Percentiles rank a stretch among this genome's conserved stretches.
phyloP scores from a whole-genome alignment of 1,140 invertebrate genomes.

The Bicyclus anynana region DNA sequence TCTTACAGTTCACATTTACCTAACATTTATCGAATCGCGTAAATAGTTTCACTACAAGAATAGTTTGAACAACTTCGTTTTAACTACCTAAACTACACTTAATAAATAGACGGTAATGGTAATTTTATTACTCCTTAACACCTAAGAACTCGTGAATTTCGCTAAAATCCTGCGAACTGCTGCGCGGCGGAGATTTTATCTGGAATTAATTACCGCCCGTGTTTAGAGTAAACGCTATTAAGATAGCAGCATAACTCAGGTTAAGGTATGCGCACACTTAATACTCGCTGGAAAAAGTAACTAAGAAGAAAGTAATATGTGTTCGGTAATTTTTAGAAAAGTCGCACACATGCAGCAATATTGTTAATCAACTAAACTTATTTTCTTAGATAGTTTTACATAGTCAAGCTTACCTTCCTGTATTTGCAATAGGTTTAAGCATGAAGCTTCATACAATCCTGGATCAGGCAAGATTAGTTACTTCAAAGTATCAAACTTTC shows the following conservation, averaged over 20 bases:
- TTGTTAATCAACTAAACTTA: no score
- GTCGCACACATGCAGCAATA: no score
- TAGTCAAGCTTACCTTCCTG: no score
- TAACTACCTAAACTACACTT: background rate
- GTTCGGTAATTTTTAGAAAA: background rate
- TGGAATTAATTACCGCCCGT: constrained; percentile 31
- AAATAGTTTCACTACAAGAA: no score
- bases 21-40: no score
- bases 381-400: no score
- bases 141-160: constrained; percentile 2
- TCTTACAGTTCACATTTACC: no score
- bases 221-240: constrained; percentile 32
- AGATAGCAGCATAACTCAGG: constrained; percentile 17
- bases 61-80: background rate
- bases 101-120: constrained; percentile 1
- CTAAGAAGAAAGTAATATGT: background rate
- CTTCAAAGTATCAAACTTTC: no score
- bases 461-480: no score
- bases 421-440: no score
- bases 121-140: constrained; percentile 1
- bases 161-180: constrained; percentile 22
- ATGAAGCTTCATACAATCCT: no score
- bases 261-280: background rate
- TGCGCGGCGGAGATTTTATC: constrained; percentile 26
- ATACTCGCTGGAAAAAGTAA: background rate